Evolutionary conservation across 2,797 vertebrate species (phyloP).

Genomic region (Xenops minutus): DNA sequence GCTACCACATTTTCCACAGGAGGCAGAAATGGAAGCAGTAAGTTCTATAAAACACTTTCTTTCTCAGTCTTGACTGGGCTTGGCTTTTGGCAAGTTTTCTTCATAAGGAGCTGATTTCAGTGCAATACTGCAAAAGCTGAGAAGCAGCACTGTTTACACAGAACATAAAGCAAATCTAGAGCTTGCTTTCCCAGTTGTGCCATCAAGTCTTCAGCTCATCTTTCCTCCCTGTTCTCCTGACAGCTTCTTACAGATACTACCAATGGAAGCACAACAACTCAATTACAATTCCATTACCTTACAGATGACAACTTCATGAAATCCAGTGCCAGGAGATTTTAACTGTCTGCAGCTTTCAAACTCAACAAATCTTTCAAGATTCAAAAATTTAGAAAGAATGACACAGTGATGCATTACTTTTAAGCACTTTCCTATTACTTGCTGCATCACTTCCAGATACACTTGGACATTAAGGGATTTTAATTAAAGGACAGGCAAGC

Average conservation of each 20-base stretch:
- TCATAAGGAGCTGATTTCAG: neutral
- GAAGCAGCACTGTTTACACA: neutral
- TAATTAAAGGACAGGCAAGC: neutral
- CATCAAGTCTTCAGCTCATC: neutral
- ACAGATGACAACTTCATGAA: neutral
- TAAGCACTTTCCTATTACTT: neutral
- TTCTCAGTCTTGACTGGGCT: neutral
- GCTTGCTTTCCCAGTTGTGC: neutral
- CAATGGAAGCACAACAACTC: neutral
- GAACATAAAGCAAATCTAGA: neutral
- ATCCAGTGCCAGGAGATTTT: neutral
- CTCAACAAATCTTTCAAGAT: neutral
- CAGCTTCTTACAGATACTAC: neutral
- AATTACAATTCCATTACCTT: neutral
- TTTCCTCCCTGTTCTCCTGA: neutral
- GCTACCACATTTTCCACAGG: neutral
- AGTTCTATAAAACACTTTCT: neutral
- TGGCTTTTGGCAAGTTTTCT: neutral
- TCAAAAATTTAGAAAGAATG: neutral
- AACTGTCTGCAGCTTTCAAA: neutral
- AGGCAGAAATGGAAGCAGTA: constrained; percentile 2
- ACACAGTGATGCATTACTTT: neutral
- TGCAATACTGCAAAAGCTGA: neutral
- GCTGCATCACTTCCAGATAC: neutral
- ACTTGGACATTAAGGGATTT: neutral